Base-by-base conservation (phyloP, 2,888 invertebrate species). In the Dasypogon diadema region DNA sequence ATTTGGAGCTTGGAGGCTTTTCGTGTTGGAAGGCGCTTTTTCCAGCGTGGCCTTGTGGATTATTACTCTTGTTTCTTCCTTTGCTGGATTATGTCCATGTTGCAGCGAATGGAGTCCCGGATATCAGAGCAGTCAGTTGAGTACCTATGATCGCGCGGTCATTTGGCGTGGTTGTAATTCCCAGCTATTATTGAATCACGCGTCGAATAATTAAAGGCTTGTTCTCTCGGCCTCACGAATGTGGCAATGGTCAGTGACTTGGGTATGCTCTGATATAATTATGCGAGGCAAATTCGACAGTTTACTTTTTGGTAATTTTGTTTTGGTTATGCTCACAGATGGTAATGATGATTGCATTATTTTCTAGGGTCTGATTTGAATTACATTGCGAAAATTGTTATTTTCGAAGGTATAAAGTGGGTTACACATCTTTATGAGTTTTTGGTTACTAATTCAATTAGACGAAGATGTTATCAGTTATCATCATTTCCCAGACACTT, bases 131-230 rank as follows among this genome's bases (percentile, higher is more conserved):
- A 5, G 10, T 10, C 34, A 30, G 42, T 42, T 8, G n/a, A 12
- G n/a, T 42, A 12, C 2, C 42, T 42, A 42, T 42, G 42, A 42
- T 54, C 22, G n/a, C 5, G 54, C 22, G 8, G 10, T 18, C 54
- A 54, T 18, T 54, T 54, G 1, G 18, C 8, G 22, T 10, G 18
- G 54, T 5, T 6, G 18, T 54, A 54, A 54, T 54, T 54, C 22
- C 22, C 12, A 21, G 54, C 22, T 54, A 54, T 54, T 54, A 54
- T 54, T 54, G 54, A 54, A 54, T 54, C 54, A 54, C 22, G 54
- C 54, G 54, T 12, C 54, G 54, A 54, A 54, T 54, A 54, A 54
- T 54, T 54, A 22, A 54, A 21, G 54, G 5, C 54, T 54, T 54
- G 54, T 54, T 54, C 21, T 42, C 42, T 42, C 2, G 42, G 12